phyloP scores from a whole-genome alignment of 2,888 invertebrate species.

The Parapristionchus giblindavisi region DNA sequence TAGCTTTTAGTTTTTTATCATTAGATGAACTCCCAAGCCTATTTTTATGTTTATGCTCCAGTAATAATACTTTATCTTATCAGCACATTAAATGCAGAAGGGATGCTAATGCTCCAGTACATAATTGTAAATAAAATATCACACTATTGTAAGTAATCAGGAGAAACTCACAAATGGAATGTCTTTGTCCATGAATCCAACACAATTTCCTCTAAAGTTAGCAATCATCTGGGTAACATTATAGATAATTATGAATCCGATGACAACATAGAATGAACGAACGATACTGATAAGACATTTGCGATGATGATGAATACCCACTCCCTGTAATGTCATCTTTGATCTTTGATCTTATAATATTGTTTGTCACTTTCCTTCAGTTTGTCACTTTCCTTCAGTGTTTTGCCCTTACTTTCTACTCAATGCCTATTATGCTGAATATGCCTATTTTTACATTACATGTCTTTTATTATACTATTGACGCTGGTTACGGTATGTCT shows the following conservation, averaged over 20 bases:
- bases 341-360: no score
- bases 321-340: slow-evolving; percentile 9
- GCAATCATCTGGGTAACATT: neutral
- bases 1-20: no score
- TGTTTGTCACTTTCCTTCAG: no score
- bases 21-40: no score
- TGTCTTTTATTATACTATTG: no score
- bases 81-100: neutral
- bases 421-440: no score
- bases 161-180: slow-evolving; percentile 1
- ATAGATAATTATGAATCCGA: slow-evolving; percentile 1
- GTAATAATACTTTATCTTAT: no score
- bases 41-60: no score
- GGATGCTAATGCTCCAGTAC: neutral
- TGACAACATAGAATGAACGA: neutral
- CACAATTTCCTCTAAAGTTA: neutral
- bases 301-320: slow-evolving; percentile 22
- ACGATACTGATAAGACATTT: neutral
- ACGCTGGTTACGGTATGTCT: no score
- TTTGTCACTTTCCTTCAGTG: no score
- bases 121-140: neutral
- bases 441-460: no score
- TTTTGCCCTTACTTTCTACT: no score
- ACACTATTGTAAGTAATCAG: neutral
- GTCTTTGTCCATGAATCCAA: slow-evolving; percentile 11